Base-by-base conservation (phyloP, 2,888 invertebrate genomes). In the Mylabris sibirica region DNA sequence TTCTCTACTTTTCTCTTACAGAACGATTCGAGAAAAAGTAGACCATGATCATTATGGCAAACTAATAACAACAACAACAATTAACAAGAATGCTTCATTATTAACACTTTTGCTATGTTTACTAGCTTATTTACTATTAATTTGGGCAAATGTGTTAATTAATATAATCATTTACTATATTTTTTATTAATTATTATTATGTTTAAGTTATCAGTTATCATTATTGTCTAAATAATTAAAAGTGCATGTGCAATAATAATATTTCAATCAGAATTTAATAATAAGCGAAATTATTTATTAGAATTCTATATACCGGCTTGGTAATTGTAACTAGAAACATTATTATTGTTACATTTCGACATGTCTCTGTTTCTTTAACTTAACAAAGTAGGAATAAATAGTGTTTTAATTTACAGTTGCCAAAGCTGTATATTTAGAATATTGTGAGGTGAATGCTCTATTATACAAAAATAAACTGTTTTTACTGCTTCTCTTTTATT, bases 131-230 rank as follows among this genome's bases (percentile, higher is more conserved):
- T 57, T 66, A 64, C 35, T 64, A 26, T n/a, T 68, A 35, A 57
- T 57, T 57, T 57, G 61, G 41, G 65, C 68, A 68, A 65, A 68
- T 26, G 65, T 69, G 69, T 69, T 69, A 69, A 69, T 69, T 59
- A 62, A 62, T 49, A 3, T 53, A 34, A 60, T 60, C 30, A 24
- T 59, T 60, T 61, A 60, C 41, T 59, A 30, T 49, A 20, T 49
- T 49, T 17, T 49, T 49, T 20, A 17, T 41, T 41, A n/a, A 41
- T 41, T 41, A 41, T 38, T 14, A 14, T 44, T 14, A 44, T 44
- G 4, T 44, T 14, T 14, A 38, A 6, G n/a, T n/a, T n/a, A n/a
- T n/a, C n/a, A n/a, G n/a, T n/a, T n/a, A n/a, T n/a, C n/a, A 44
- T n/a, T 17, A 44, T 49, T 20, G 8, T 20, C 22, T 22, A 22